Percentiles rank a stretch among this genome's conserved stretches.
phyloP scores from a whole-genome alignment of 1,140 invertebrate species.

The Hormaphis cornu region DNA sequence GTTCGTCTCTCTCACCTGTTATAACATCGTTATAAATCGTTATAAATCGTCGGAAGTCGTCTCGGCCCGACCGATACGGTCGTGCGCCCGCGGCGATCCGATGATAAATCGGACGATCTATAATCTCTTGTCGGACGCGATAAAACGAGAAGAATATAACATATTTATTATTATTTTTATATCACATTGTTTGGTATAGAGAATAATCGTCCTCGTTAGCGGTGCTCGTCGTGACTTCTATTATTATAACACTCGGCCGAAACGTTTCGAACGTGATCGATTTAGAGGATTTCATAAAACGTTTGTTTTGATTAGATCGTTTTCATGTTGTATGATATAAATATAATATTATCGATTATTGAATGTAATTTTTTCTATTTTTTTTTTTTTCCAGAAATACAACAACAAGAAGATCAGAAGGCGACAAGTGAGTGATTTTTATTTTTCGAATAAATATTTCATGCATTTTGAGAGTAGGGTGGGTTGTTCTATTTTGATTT shows the following conservation, averaged over 20 bases:
- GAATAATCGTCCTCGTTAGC: background rate
- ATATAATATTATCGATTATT: too few species aligned
- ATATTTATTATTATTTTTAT: too few species aligned
- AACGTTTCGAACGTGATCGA: too few species aligned
- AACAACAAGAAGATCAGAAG: constrained; percentile 33
- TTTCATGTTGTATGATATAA: too few species aligned
- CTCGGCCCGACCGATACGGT: background rate
- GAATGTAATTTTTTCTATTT: background rate
- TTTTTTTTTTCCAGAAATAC: constrained; percentile 28
- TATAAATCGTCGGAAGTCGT: background rate
- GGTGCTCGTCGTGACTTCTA: background rate
- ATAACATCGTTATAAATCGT: too few species aligned
- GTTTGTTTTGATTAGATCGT: too few species aligned
- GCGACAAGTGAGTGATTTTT: constrained; percentile 32
- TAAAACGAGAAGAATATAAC: background rate
- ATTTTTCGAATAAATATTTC: background rate
- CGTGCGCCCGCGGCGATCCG: background rate
- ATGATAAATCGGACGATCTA: background rate
- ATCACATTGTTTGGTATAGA: too few species aligned
- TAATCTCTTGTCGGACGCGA: background rate
- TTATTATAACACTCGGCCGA: too few species aligned
- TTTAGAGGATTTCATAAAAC: too few species aligned
- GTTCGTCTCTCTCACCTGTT: too few species aligned
- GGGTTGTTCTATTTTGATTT: too few species aligned
- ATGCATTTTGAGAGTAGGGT: background rate